Base-by-base conservation (phyloP, 2,888 invertebrate genomes). In the Synanthedon formicaeformis region DNA sequence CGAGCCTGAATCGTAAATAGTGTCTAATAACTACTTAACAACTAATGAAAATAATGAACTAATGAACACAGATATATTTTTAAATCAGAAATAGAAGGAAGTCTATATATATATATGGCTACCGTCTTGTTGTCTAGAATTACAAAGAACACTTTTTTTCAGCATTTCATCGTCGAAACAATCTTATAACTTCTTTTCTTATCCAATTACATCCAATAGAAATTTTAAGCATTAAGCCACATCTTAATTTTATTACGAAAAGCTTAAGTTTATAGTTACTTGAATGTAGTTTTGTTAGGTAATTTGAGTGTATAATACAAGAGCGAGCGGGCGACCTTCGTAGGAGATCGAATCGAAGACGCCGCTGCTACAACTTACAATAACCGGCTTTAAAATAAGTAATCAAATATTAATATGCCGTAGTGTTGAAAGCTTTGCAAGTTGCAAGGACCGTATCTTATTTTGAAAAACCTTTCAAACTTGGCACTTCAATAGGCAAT, bases 311-410 rank as follows among this genome's bases (percentile, higher is more conserved):
- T 23, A 59, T 62, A 58, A 65, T 69, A 73, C 69, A 65, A 64
- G 64, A 69, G 68, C 64, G 67, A 75, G 72, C 67, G 77, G 80
- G 56, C 71, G 83, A 75, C 84, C 84, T 84, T 84, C 79, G 65
- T 52, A 57, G 45, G 13, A 45, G 45, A 45, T n/a, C 45, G 45
- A 45, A 45, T 82, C 81, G 75, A 70, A 69, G 55, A 52, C 52
- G 60, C 62, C 64, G 70, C 69, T 68, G 70, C 69, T 68, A 66
- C 59, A 66, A 64, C 65, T 67, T 71, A 71, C 69, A 73, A 70
- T 68, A 71, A 73, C 68, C 67, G 63, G 61, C 64, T 68, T 75
- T 73, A 75, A 13, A 45, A 78, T 73, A 10, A 34, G 34, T 34
- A 34, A 34, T 34, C 34, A 34, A 34, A 34, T 34, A 34, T 34